phyloP scores from a whole-genome alignment of 2,113 vertebrate genomes.

The Sinosuthora webbiana region DNA sequence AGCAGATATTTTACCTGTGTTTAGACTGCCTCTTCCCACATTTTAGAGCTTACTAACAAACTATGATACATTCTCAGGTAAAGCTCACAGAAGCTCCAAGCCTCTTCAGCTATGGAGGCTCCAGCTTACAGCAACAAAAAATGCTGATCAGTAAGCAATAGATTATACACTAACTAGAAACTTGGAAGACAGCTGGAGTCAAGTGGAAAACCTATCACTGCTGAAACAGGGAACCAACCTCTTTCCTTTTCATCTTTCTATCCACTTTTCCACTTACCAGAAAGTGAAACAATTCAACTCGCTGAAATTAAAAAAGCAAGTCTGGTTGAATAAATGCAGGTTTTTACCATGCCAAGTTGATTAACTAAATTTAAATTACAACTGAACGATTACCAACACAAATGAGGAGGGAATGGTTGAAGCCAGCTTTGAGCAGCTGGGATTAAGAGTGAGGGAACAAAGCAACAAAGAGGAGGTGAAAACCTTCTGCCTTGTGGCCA shows the following conservation, averaged over 20 bases:
- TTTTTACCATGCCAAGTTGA: neutral
- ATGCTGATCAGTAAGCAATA: neutral
- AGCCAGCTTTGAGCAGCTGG: neutral
- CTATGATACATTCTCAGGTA: neutral
- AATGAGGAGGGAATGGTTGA: neutral
- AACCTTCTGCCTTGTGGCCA: neutral
- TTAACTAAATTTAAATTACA: neutral
- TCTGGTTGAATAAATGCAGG: neutral
- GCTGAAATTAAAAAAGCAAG: neutral
- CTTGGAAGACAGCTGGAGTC: neutral
- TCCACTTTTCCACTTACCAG: neutral
- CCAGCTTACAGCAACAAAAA: neutral
- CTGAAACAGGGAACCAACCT: neutral
- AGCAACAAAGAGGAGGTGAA: neutral
- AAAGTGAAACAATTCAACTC: neutral
- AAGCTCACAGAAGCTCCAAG: neutral
- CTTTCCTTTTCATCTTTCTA: neutral
- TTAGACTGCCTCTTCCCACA: neutral
- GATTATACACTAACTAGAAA: neutral
- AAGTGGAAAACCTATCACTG: neutral
- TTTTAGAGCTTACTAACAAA: neutral
- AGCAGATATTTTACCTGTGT: neutral
- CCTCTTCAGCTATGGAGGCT: neutral
- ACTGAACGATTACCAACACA: neutral
- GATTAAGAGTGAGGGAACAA: neutral